Evolutionary conservation across 1,140 invertebrate species (phyloP).

Genomic region (Microplitis mediator): DNA sequence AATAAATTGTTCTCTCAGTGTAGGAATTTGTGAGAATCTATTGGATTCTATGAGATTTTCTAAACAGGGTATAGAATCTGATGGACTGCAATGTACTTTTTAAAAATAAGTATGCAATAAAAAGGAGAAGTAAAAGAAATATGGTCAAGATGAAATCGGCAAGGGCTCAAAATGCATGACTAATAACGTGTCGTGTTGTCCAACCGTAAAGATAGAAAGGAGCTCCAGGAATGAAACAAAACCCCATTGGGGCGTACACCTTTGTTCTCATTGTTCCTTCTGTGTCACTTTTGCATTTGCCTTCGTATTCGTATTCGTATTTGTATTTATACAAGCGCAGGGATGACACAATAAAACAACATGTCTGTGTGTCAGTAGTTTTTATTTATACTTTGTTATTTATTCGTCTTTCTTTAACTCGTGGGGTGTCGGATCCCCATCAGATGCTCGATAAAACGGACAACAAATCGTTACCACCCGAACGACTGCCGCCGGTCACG

Average conservation of each 20-base stretch:
- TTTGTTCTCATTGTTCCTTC: conserved; percentile 56
- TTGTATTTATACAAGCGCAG: conserved; percentile 37
- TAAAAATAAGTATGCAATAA: background rate
- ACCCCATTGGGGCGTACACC: conserved; percentile 35
- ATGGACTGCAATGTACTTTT: background rate
- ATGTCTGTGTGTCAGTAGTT: background rate
- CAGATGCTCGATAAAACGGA: conserved; percentile 42
- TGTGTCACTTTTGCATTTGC: conserved; percentile 48
- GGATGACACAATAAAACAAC: background rate
- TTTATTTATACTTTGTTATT: conserved; percentile 5
- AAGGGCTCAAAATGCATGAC: conserved; percentile 55
- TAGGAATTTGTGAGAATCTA: no score
- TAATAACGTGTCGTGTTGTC: conserved; percentile 55
- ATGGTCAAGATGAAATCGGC: conserved; percentile 57
- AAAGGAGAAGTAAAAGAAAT: background rate
- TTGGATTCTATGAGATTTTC: no score
- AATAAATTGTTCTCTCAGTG: no score
- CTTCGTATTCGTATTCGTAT: conserved; percentile 28
- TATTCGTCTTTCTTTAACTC: conserved; percentile 19
- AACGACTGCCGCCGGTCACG: conserved; percentile 14
- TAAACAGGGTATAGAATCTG: no score
- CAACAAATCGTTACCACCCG: conserved; percentile 23
- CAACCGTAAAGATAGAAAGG: background rate
- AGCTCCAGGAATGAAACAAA: conserved; percentile 54
- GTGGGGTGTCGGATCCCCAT: conserved; percentile 55